A percentile compares a stretch with the other conserved stretches of the same genome.
phyloP scores from a whole-genome alignment of 2,888 invertebrate genomes.

The Callyntrura sp. region DNA sequence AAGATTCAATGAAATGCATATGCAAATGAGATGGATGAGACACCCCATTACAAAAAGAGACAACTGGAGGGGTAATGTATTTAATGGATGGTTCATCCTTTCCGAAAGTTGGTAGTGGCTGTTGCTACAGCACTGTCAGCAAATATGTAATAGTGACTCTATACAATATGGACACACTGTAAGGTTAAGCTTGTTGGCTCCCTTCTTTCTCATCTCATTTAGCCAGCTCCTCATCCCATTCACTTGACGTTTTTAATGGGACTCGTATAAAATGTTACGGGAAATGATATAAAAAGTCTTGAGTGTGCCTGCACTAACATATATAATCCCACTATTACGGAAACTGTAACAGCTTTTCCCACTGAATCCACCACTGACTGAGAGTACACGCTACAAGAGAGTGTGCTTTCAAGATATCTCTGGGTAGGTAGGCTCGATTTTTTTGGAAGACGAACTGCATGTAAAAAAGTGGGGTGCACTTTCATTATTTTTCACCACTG shows the following conservation, averaged over 20 bases:
- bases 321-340: constrained; percentile 46
- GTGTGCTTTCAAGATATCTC: constrained; percentile 49
- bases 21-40: too few species aligned
- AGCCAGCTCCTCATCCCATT: constrained; percentile 60
- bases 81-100: too few species aligned
- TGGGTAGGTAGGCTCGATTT: constrained; percentile 11
- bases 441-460: constrained; percentile 51
- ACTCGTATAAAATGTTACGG: constrained; percentile 66
- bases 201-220: constrained; percentile 64
- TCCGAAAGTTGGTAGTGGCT: too few species aligned
- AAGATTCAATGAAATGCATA: too few species aligned
- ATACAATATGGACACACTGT: too few species aligned
- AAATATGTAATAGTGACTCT: too few species aligned
- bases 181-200: constrained; percentile 76
- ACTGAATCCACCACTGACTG: constrained; percentile 3
- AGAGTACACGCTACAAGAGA: not conserved
- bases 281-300: constrained; percentile 68
- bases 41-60: too few species aligned
- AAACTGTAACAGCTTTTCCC: constrained; percentile 37
- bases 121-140: too few species aligned
- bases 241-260: constrained; percentile 71
- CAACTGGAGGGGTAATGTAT: too few species aligned
- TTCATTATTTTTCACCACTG: constrained; percentile 60
- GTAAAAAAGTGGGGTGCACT: constrained; percentile 67
- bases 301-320: constrained; percentile 51